Percentiles rank a stretch among this genome's conserved stretches.
Conservation (phyloP, 2,888 invertebrate species). For the Gnatocerus cornutus region DNA sequence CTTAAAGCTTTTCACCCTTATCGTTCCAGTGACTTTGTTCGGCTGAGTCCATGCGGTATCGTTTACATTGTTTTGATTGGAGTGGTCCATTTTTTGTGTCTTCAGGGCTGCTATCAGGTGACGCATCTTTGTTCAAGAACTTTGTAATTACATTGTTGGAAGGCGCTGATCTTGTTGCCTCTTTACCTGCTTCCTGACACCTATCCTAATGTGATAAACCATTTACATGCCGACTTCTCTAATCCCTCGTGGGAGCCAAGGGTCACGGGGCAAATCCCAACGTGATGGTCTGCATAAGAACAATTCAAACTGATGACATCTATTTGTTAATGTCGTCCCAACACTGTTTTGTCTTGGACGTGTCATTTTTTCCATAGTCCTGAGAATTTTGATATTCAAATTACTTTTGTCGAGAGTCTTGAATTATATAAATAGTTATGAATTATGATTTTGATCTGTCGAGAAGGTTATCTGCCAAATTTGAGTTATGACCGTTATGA, state of each 20-base stretch:
- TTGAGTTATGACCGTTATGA: too few relatives aligned
- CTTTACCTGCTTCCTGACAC: conserved; percentile 59
- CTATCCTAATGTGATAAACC: conserved; percentile 63
- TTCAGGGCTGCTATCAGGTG: conserved; percentile 57
- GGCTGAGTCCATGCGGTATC: conserved; percentile 52
- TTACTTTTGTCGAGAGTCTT: too few relatives aligned
- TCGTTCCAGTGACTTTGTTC: conserved; percentile 30
- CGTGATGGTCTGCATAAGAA: conserved; percentile 10
- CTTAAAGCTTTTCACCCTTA: conserved; percentile 27
- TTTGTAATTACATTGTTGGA: conserved; percentile 64
- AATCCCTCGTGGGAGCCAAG: conserved; percentile 52
- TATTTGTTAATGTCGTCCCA: not conserved
- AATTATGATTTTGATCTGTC: too few relatives aligned
- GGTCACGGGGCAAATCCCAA: conserved; percentile 20
- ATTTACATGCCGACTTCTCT: conserved; percentile 62
- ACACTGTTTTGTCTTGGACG: too few relatives aligned
- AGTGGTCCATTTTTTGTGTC: conserved; percentile 60
- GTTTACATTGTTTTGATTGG: conserved; percentile 64
- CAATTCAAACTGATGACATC: conserved; percentile 1
- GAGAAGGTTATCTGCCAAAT: too few relatives aligned
- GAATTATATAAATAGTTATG: too few relatives aligned
- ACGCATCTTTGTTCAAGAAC: conserved; percentile 61
- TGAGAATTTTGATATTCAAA: too few relatives aligned
- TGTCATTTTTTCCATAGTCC: too few relatives aligned
- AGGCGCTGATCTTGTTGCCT: conserved; percentile 47